Evolutionary conservation across 1,140 invertebrate genomes (phyloP).

Genomic region (Adelges cooleyi): DNA sequence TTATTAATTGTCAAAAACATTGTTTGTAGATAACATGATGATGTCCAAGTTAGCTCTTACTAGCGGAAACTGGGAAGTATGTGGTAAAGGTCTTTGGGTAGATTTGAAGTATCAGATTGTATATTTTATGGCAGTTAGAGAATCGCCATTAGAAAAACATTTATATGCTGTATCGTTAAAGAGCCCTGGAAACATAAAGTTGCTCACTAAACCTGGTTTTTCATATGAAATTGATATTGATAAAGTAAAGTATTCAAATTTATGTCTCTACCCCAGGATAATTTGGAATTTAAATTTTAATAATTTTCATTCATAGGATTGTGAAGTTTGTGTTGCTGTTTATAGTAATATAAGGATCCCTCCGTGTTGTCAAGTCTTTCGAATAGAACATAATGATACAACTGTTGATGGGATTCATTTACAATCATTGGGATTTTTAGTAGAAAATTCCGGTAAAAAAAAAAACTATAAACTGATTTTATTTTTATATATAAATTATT

Average conservation of each 20-base stretch:
- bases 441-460: constrained; percentile 48
- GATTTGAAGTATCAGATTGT: constrained; percentile 57
- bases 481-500: background rate
- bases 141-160: constrained; percentile 70
- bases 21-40: constrained; percentile 24
- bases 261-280: too few relatives aligned
- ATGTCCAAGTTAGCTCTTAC: constrained; percentile 57
- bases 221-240: constrained; percentile 71
- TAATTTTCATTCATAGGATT: constrained; percentile 46
- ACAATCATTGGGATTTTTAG: constrained; percentile 54
- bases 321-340: constrained; percentile 72
- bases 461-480: too few relatives aligned
- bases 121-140: constrained; percentile 68
- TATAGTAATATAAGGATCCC: constrained; percentile 77
- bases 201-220: constrained; percentile 61
- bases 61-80: constrained; percentile 70
- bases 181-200: constrained; percentile 50
- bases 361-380: constrained; percentile 69
- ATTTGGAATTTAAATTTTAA: too few relatives aligned
- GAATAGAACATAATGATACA: constrained; percentile 51
- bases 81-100: constrained; percentile 65
- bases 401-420: constrained; percentile 54
- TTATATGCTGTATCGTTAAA: constrained; percentile 65
- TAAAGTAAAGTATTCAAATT: constrained; percentile 43
- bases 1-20: too few relatives aligned